phyloP scores from a whole-genome alignment of 2,113 vertebrate species.

The Cyanoramphus novaezelandiae region DNA sequence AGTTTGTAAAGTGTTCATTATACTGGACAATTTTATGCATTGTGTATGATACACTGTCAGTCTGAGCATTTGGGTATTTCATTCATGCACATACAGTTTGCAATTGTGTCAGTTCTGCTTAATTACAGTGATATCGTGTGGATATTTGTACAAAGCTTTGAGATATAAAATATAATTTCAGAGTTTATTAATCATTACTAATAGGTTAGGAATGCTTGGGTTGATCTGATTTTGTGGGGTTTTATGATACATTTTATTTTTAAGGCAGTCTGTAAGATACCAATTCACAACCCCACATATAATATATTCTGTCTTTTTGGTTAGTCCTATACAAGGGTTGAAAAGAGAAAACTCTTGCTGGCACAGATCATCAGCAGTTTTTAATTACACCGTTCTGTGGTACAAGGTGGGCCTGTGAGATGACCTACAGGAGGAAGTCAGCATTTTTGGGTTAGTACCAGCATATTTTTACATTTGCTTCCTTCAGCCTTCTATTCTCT shows the following conservation, averaged over 20 bases:
- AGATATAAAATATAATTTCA: background rate
- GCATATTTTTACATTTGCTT: conserved; percentile 47
- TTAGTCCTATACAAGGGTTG: background rate
- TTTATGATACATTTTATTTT: background rate
- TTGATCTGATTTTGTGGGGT: background rate
- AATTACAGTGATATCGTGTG: background rate
- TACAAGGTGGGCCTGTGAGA: conserved; percentile 9
- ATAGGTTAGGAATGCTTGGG: background rate
- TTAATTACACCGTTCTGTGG: conserved; percentile 56
- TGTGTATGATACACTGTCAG: background rate
- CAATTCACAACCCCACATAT: background rate
- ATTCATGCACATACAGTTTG: background rate
- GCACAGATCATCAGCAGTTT: conserved; percentile 54
- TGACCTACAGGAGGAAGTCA: conserved; percentile 67
- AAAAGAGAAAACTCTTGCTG: conserved; percentile 38
- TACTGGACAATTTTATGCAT: background rate
- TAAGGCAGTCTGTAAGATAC: background rate
- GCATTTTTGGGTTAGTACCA: conserved; percentile 68
- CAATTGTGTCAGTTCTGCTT: background rate
- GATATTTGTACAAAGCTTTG: background rate
- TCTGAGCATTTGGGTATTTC: background rate
- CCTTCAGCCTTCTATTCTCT: conserved; percentile 49
- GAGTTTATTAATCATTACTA: background rate
- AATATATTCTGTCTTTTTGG: background rate
- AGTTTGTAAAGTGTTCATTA: background rate